Base-by-base conservation (phyloP, 2,888 invertebrate genomes). In the Apocheima hispidaria region DNA sequence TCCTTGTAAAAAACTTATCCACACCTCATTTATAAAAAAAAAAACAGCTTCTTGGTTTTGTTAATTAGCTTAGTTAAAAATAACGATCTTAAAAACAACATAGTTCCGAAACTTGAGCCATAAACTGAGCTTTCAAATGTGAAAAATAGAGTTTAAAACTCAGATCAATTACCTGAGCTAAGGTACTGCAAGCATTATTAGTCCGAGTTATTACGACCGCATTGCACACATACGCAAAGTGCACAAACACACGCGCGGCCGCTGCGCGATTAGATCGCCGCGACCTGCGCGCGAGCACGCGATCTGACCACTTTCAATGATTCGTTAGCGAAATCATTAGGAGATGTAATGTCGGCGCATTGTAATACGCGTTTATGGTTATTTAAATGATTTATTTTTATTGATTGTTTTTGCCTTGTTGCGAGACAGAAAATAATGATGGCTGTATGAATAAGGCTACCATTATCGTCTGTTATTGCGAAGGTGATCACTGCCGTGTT, bases 341-440 rank as follows among this genome's bases (percentile, higher is more conserved):
- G 87, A 91, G 91, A 92, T 91, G 91, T 91, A 92, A 90, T 92
- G 88, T 85, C 85, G 87, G 86, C 83, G 87, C 86, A 91, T 91
- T 92, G 92, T 92, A 90, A 85, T 89, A 86, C 87, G 88, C 90
- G 92, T 92, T 92, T 92, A 92, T 91, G 88, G 89, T 90, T 91
- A 92, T 92, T 92, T 91, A 92, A 92, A 92, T 92, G 92, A 92
- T 92, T 91, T 92, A 92, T 92, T 92, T 92, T 92, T 92, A 92
- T 92, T 92, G 91, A 92, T 92, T 89, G 92, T 92, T 90, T 91
- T 92, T 84, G 92, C 91, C 90, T 92, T 91, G 92, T 87, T 91
- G 87, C 87, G 73, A 90, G 92, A 92, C 92, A 90, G 90, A 91
- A 91, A 92, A 90, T 92, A 92, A 92, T 92, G 90, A 90, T 88